Evolutionary conservation across 2,797 vertebrate species (phyloP), one percentile per base, ranked within the genome.

Genomic region (Mus caroli): DNA sequence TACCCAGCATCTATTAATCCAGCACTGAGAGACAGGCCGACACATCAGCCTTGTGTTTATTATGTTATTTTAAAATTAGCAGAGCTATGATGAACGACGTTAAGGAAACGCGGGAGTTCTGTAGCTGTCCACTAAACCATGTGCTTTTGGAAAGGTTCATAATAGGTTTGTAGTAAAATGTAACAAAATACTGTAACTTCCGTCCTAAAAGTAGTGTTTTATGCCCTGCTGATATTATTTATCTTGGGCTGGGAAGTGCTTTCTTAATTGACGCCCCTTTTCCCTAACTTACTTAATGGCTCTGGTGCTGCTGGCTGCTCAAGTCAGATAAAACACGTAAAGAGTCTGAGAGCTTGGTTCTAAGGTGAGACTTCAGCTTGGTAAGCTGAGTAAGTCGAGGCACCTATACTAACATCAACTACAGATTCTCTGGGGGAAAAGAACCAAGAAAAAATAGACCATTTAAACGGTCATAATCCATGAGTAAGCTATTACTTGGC

Each of bases 401-500:
- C 80, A 79, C 84, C 91, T 77, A 95, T 77, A 76, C 96, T 82
- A 71, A 20, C 71, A 96, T 17, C 95, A 97, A 97, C 67, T 92
- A 89, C 34, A 79, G 69, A 52, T 84, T 92, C 26, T 76, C 52
- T 93, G 69, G n/a, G 62, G 3, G 60, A 50, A 85, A 56, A 31
- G 3, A 62, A 82, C 2, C 11, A 75, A 3, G 78, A 67, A 90
- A 83, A 83, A 73, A 87, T 56, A 71, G 56, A 84, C 90, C 46
- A 92, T 46, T 97, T 97, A 94, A 96, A 94, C 43, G 80, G 82
- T 92, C 82, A 92, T 67, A 97, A 95, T 90, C 73, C 91, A 96
- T 64, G 73, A 97, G 0, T 0, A 96, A 98, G 83, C 24, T 96
- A 75, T 97, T 97, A 77, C 58, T 98, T 97, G 97, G 97, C 96